Percentiles rank a stretch among this genome's conserved stretches.
phyloP scores from a whole-genome alignment of 2,888 invertebrate genomes.

The Perdita meconis region DNA sequence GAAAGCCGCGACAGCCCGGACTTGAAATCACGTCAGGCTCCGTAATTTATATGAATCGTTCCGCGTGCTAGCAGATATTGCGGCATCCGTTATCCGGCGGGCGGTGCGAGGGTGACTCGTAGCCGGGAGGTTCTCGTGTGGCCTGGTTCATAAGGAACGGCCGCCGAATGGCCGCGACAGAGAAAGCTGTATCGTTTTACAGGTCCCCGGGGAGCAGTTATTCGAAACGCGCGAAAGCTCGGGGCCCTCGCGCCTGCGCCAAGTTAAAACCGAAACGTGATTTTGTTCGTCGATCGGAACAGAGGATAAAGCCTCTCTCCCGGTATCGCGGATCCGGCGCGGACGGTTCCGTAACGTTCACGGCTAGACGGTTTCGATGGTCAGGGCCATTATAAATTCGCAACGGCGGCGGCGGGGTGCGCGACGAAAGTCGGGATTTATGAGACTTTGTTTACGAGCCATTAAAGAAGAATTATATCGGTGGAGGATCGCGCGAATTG shows the following conservation, averaged over 20 bases:
- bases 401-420: conserved; percentile 2
- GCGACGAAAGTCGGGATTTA: conserved; percentile 48
- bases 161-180: conserved; percentile 5
- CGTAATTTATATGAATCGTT: conserved; percentile 64
- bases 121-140: not conserved
- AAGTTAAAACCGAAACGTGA: conserved; percentile 40
- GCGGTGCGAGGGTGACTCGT: not conserved
- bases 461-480: conserved; percentile 58
- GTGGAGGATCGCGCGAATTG: conserved; percentile 50
- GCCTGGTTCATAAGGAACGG: conserved; percentile 29
- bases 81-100: conserved; percentile 45
- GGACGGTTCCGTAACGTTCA: not conserved
- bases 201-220: conserved; percentile 41
- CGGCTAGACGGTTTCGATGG: conserved; percentile 18
- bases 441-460: conserved; percentile 55
- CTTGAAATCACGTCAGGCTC: conserved; percentile 60
- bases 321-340: not conserved
- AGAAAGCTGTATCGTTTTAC: conserved; percentile 42
- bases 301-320: not conserved
- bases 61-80: conserved; percentile 40
- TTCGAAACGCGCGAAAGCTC: conserved; percentile 17
- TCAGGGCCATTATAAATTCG: conserved; percentile 35
- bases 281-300: conserved; percentile 29
- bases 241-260: not conserved
- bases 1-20: conserved; percentile 55